Evolutionary conservation across 1,140 invertebrate species (phyloP).

Genomic region (Bombus balteatus): DNA sequence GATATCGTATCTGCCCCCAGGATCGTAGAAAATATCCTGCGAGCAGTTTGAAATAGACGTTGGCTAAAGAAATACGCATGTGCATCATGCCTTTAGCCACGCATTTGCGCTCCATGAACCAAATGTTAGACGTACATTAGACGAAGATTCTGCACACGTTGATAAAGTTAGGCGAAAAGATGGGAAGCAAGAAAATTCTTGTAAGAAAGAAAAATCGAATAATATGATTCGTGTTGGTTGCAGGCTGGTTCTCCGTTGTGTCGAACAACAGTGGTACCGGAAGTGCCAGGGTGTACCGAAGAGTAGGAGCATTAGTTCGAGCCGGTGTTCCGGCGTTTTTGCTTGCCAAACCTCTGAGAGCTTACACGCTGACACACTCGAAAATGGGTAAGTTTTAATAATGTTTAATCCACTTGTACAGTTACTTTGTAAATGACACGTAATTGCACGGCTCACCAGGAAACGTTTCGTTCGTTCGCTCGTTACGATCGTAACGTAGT

Average conservation of each 20-base stretch:
- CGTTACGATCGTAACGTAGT: constrained; percentile 11
- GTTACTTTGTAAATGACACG: background rate
- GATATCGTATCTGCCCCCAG: too few species aligned
- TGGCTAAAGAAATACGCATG: too few species aligned
- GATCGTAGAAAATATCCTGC: too few species aligned
- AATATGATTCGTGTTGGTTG: constrained; percentile 48
- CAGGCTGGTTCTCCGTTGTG: constrained; percentile 83
- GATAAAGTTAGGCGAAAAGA: too few species aligned
- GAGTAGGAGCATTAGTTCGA: constrained; percentile 78
- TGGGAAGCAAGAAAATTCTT: background rate
- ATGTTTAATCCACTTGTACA: background rate
- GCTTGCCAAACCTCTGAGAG: constrained; percentile 77
- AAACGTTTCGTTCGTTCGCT: constrained; percentile 6
- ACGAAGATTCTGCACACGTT: too few species aligned
- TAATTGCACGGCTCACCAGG: constrained; percentile 29
- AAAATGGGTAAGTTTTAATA: constrained; percentile 77
- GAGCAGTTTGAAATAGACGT: too few species aligned
- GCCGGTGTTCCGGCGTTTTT: constrained; percentile 80
- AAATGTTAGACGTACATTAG: too few species aligned
- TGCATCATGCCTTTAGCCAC: too few species aligned
- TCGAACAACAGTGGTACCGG: constrained; percentile 79
- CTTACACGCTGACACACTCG: constrained; percentile 80
- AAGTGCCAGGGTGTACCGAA: constrained; percentile 79
- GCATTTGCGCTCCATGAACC: too few species aligned
- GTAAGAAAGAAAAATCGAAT: background rate